phyloP scores from a whole-genome alignment of 2,113 vertebrate species.

The Trichechus manatus region DNA sequence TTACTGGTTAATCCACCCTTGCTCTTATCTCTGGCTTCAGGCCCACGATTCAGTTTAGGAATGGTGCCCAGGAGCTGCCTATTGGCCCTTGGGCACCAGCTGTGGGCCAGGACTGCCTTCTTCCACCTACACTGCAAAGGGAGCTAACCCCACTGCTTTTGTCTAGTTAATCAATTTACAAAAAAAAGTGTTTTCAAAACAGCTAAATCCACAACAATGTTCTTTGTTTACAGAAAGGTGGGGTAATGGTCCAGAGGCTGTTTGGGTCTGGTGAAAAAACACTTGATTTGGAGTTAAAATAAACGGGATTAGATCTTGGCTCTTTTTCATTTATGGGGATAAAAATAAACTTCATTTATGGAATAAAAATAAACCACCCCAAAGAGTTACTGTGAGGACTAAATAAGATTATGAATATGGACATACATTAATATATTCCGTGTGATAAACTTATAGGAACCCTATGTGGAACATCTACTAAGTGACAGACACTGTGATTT shows the following conservation, averaged over 20 bases:
- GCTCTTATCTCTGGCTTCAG: neutral
- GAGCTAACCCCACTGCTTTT: neutral
- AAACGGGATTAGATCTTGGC: conserved; percentile 13
- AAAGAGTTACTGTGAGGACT: neutral
- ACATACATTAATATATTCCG: neutral
- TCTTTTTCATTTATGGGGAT: conserved; percentile 17
- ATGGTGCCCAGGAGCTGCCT: neutral
- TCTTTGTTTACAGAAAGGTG: conserved; percentile 2
- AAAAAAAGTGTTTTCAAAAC: conserved; percentile 46
- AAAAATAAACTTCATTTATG: conserved; percentile 23
- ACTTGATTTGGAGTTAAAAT: conserved; percentile 41
- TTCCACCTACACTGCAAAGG: neutral
- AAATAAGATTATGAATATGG: neutral
- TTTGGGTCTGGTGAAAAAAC: conserved; percentile 15
- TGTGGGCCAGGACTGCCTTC: neutral
- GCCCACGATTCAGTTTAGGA: neutral
- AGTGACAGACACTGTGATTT: neutral
- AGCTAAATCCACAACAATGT: neutral
- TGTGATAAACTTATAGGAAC: neutral
- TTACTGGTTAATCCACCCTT: too few relatives aligned
- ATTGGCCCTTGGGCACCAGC: neutral
- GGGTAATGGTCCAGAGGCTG: neutral
- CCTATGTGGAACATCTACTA: neutral
- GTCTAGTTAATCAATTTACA: neutral
- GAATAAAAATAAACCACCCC: conserved; percentile 29